Base-by-base conservation (phyloP, 2,888 invertebrate species). In the Hymenopus coronatus region DNA sequence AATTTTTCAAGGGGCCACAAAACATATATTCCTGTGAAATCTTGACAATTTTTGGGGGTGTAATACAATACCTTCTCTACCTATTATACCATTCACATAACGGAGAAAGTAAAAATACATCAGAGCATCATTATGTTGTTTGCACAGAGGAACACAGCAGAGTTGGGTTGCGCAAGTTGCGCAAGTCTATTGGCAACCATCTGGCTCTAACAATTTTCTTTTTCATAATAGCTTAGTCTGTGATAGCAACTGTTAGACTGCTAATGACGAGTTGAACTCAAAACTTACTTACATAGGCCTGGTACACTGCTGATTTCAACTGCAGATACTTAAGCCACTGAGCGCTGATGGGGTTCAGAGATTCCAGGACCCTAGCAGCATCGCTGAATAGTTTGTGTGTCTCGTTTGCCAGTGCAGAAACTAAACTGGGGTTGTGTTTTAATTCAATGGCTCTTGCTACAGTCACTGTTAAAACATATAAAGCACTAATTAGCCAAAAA, bases 391-490 rank as follows among this genome's bases (percentile, higher is more conserved):
- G 92, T 91, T 94, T 94, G 85, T 95, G 94, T 9, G 96, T 96
- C 92, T 95, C 95, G 92, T 94, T 94, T 15, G 96, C 94, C 88
- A 96, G 92, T 1, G 95, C 94, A 83, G 95, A 95, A 91, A 96
- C 94, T 89, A 96, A 92, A 89, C 93, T 93, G 3, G 95, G 92
- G 89, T 94, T 94, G 91, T 96, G 96, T 91, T 95, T 95, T 91
- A 96, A 92, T 91, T 96, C 96, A 9, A 96, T 94, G 20, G 96
- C 96, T 92, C 96, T 92, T 2, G 95, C 96, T 86, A 96, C 94
- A 27, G 96, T 95, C 82, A 96, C 94, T 94, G 92, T 30, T 92
- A 92, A 88, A 40, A 90, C 89, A 90, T 25, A 70, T 4, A 25
- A 70, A 70, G 54, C 4, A 12, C 12, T 40, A 12, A 40, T 12